A percentile compares a stretch with the other conserved stretches of the same genome.
Evolutionary conservation across 2,888 invertebrate genomes (phyloP).

Genomic region (Baronia brevicornis): DNA sequence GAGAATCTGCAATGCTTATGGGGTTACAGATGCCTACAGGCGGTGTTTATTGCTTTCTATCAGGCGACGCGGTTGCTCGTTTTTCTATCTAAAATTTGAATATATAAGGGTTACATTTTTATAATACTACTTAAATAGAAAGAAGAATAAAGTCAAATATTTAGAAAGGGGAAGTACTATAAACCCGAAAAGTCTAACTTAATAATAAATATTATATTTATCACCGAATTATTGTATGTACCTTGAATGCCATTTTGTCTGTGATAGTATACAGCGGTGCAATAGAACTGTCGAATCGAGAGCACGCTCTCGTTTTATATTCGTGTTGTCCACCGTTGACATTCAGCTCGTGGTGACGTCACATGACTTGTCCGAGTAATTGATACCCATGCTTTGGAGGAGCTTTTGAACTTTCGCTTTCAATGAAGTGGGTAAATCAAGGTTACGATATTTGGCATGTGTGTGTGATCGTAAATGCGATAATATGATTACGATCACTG

Average conservation of each 20-base stretch:
- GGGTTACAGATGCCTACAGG: too few relatives aligned
- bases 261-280: constrained; percentile 37
- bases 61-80: too few relatives aligned
- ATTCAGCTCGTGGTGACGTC: constrained; percentile 44
- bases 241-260: constrained; percentile 58
- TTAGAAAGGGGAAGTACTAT: too few relatives aligned
- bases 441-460: constrained; percentile 36
- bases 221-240: constrained; percentile 21
- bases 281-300: constrained; percentile 42
- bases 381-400: constrained; percentile 37
- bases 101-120: too few relatives aligned
- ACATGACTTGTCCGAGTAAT: constrained; percentile 35
- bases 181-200: too few relatives aligned
- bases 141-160: too few relatives aligned
- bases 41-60: too few relatives aligned
- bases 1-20: too few relatives aligned
- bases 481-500: constrained; percentile 8
- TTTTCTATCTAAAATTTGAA: too few relatives aligned
- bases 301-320: constrained; percentile 40
- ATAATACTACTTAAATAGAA: too few relatives aligned
- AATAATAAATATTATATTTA: constrained; percentile 1
- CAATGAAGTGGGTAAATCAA: constrained; percentile 47
- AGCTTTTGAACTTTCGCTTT: constrained; percentile 60
- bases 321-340: constrained; percentile 34
- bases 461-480: constrained; percentile 14